A percentile compares a stretch with the other conserved stretches of the same genome.
phyloP scores from a whole-genome alignment of 35 echinoderm and acorn worm genomes.

The Apostichopus japonicus region DNA sequence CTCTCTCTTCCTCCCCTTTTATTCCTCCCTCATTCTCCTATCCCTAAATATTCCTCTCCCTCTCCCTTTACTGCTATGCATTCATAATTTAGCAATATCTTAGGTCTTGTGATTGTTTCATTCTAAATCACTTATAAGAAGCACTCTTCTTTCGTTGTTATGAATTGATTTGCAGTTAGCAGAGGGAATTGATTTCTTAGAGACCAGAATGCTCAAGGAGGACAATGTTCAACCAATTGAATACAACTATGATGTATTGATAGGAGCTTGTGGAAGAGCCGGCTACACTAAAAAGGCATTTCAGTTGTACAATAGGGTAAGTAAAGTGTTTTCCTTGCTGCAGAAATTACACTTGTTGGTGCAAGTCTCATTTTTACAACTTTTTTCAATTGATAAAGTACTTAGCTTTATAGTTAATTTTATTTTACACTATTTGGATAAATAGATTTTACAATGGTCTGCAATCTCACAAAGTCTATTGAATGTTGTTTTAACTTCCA shows the following conservation, averaged over 20 bases:
- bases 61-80: no score
- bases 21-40: no score
- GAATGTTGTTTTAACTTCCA: constrained; percentile 12
- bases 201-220: constrained; percentile 88
- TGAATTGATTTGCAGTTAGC: constrained; percentile 55
- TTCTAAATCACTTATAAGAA: no score
- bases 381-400: no score
- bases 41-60: no score
- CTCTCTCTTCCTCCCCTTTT: no score
- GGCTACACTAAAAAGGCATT: constrained; percentile 98
- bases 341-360: background rate
- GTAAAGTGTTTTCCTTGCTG: background rate
- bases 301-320: constrained; percentile 91
- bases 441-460: no score
- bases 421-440: no score
- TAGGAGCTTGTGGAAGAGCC: constrained; percentile 92
- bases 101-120: no score
- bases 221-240: constrained; percentile 85
- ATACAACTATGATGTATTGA: constrained; percentile 93
- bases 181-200: constrained; percentile 88
- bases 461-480: background rate
- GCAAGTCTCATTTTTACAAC: background rate
- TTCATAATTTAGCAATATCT: no score
- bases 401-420: no score
- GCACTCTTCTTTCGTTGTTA: no score